Evolutionary conservation across 2,797 vertebrate genomes (phyloP), one percentile per base, ranked within the genome.

Genomic region (Xiphorhynchus erythropygius): DNA sequence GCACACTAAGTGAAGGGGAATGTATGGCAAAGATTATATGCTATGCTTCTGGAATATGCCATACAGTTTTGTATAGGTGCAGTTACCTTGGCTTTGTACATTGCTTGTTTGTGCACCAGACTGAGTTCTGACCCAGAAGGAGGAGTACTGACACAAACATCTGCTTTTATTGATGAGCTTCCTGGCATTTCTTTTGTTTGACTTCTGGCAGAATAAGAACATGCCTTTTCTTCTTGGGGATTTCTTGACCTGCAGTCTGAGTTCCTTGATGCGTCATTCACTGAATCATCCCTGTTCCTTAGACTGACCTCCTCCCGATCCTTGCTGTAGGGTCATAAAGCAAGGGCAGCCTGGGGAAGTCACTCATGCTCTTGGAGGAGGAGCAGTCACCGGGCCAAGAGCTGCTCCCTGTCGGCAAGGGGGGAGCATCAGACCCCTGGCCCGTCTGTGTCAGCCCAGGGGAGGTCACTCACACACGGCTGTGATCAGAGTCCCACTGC

Each of bases 391-490:
- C 25, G 42, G 46, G 53, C 60, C 10, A 18, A 10, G 49, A 11
- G 30, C 50, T 63, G 41, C 53, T 90, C 32, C 25, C 13, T 53
- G 67, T 39, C 53, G 50, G 46, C 39, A 3, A 11, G 7, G 5
- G 4, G 25, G 9, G 23, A 75, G 46, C 39, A 35, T 76, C 27
- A 39, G 59, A 42, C 21, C 57, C 11, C 15, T 68, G 53, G 6
- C 46, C 41, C 0, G 2, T 24, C 60, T 49, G 50, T 19, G 0
- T n/a, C 0, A 0, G n/a, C 62, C 62, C 50, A 42, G 55, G 42
- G 30, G 13, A 49, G 39, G 18, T 57, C 23, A 16, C 3, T 3
- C 33, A 13, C 0, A 1, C 33, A 13, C 2, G 0, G 27, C 23
- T 1, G 3, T 5, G 25, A 9, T 32, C 67, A 25, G 33, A 7